phyloP scores from a whole-genome alignment of 2,797 vertebrate species.

The Gallinago nigripennis region DNA sequence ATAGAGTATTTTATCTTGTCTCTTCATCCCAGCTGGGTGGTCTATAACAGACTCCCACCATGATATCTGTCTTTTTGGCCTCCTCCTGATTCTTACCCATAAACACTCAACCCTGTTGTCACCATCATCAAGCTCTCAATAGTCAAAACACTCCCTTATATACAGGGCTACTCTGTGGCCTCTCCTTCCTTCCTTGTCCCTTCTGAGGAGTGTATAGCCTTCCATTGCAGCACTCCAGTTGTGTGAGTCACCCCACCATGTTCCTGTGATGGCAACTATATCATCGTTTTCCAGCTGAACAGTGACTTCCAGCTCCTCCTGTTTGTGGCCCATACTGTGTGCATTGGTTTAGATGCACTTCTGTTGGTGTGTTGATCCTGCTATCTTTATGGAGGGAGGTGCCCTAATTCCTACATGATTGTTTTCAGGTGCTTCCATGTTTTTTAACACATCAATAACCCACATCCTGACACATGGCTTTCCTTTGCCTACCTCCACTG shows the following conservation, averaged over 20 bases:
- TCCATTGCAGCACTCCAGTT: background rate
- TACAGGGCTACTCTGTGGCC: background rate
- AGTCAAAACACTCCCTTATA: background rate
- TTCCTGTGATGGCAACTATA: background rate
- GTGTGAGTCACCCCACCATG: background rate
- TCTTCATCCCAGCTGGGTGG: background rate
- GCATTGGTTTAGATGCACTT: background rate
- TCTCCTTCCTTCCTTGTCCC: background rate
- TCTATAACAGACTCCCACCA: background rate
- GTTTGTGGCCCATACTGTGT: background rate
- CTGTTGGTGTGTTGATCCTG: background rate
- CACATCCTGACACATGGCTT: background rate
- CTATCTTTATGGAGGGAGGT: background rate
- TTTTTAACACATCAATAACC: background rate
- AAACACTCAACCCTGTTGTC: background rate
- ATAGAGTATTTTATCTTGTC: background rate
- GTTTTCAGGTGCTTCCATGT: background rate
- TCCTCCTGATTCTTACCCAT: background rate
- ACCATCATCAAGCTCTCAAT: background rate
- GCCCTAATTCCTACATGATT: background rate
- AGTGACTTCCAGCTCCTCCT: background rate
- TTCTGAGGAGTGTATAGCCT: background rate
- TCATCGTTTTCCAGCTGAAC: background rate
- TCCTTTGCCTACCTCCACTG: background rate
- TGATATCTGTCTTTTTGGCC: background rate